Conservation (phyloP, 1,140 invertebrate genomes). For the Ridgeia piscesae region DNA sequence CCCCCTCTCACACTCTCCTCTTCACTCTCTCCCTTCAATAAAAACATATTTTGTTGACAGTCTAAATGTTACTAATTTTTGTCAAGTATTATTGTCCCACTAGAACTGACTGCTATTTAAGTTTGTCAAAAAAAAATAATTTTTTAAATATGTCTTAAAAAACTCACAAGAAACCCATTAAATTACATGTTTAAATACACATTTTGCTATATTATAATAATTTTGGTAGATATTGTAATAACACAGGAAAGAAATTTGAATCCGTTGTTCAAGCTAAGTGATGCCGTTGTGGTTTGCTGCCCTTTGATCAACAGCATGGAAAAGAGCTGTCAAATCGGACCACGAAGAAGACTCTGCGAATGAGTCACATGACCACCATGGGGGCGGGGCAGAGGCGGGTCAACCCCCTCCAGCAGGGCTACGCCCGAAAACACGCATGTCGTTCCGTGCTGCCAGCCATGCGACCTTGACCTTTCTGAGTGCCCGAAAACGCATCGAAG, state of each 20-base stretch:
- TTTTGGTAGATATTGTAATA: no score
- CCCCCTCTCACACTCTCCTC: not conserved
- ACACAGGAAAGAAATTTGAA: no score
- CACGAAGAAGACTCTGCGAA: constrained; percentile 48
- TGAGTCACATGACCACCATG: constrained; percentile 15
- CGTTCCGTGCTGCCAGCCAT: constrained; percentile 54
- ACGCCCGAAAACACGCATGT: constrained; percentile 40
- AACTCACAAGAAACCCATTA: no score
- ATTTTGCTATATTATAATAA: no score
- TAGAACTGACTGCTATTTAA: not conserved
- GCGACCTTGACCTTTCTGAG: constrained; percentile 54
- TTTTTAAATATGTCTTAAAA: not conserved
- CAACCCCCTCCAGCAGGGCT: not conserved
- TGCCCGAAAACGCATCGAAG: constrained; percentile 52
- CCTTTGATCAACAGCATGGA: constrained; percentile 41
- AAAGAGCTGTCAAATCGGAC: constrained; percentile 48
- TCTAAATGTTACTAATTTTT: not conserved
- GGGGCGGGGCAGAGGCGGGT: not conserved
- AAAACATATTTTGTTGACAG: not conserved
- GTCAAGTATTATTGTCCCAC: not conserved
- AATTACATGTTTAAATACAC: no score
- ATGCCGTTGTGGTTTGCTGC: not conserved
- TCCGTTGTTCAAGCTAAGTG: not conserved
- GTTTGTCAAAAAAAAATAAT: not conserved
- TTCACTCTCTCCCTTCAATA: not conserved